Base-by-base conservation (phyloP, 2,113 vertebrate genomes). In the Entosphenus tridentatus region DNA sequence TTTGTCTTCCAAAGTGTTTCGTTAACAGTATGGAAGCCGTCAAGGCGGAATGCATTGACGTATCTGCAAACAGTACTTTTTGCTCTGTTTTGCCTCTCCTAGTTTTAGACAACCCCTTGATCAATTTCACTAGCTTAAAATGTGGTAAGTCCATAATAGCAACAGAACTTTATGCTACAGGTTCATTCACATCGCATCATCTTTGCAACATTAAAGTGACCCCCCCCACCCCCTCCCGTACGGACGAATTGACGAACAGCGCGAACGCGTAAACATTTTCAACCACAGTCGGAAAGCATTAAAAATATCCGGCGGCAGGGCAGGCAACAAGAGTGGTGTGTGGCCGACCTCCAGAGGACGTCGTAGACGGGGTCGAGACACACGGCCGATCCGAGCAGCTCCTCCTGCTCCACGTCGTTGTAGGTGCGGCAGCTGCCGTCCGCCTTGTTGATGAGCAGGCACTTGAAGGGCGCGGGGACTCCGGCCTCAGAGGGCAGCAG, bases 361-460 rank as follows among this genome's bases (percentile, higher is more conserved):
- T 98, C 92, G 80, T 96, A 95, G 68, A 96, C 90, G 68, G 93
- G 93, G 78, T 98, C 93, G 74, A 98, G 81, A 79, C 93, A 98
- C 12, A 98, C 86, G 71, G 89, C 90, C 72, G 90, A 98, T 70
- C 92, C 90, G 74, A 96, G 89, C 70, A 98, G 83, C 75, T 98
- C 93, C 75, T 98, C 93, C 77, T 98, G 93, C 74, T 98, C 93
- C 68, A 90, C 96, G 77, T 96, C 93, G 77, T 90, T 98, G 77
- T 96, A 98, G 55, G 93, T 98, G 75, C 92, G 85, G 78, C 93
- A 98, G 78, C 92, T 98, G 73, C 93, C 93, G 75, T 96, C 93
- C 74, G 93, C 81, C 83, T 98, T 98, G 80, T 98, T 98, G 78
- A 98, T 98, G 67, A 98, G 81, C 74, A 98, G 84, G 73, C 90